Evolutionary conservation across 53 echinoderm and acorn worm genomes (phyloP), one percentile per base, ranked within the genome.

Genomic region (Zoroaster sp.): DNA sequence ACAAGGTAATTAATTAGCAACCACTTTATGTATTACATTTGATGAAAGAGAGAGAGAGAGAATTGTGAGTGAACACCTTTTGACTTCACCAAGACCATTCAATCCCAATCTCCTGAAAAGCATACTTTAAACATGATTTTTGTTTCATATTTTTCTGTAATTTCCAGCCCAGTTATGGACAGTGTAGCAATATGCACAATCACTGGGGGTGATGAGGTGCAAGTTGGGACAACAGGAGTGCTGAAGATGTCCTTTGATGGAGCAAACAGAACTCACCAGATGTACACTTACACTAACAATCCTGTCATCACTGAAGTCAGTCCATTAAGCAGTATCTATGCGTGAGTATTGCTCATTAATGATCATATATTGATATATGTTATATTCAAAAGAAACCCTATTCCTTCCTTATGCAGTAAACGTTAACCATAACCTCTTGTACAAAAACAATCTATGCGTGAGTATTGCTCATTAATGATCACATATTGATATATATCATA

Each of bases 161-260:
- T 41, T 40, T 21, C 23, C 63, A 80, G 80, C 38, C 36, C 21
- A 45, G 54, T 44, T 5, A 11, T 39, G 3, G 87, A 87, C 38
- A 4, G 42, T 3, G 1, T 1, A 30, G 67, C 28, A 67, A 30
- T 33, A 4, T 44, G 69, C 18, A 69, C 25, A 32, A 41, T 42
- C 28, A 4, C 30, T 31, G 30, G 46, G 3, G 75, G 49, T 13
- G n/a, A n/a, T n/a, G n/a, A n/a, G n/a, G n/a, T n/a, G n/a, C 38
- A 30, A 42, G 67, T 81, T 81, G 81, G 67, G 40, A 18, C 40
- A 34, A 40, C 13, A 67, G 81, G 41, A 36, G n/a, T 46, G 40
- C 74, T 92, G 3, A 88, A 67, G 14, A n/a, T 93, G 69, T 88
- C 31, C 38, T 93, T 93, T 87, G 93, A 93, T 72, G 91, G 85